phyloP scores from a whole-genome alignment of 1,140 invertebrate genomes.

The Cryptotermes secundus region DNA sequence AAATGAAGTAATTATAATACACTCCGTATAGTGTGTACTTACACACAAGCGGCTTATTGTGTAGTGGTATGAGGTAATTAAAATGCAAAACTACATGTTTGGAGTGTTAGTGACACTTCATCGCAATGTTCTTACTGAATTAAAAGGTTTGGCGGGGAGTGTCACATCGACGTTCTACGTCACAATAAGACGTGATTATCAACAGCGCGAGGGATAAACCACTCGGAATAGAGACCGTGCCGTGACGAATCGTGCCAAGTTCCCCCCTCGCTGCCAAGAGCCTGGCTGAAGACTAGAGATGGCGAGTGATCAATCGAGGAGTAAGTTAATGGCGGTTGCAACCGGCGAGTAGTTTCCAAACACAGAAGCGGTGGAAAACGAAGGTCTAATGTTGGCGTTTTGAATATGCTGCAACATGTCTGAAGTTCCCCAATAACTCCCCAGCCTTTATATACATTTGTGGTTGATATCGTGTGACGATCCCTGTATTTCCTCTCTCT shows the following conservation, averaged over 20 bases:
- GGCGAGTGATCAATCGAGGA: slow-evolving; percentile 21
- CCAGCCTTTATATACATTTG: slow-evolving; percentile 7
- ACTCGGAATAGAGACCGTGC: slow-evolving; percentile 14
- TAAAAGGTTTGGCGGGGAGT: slow-evolving; percentile 27
- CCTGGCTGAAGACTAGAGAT: neutral
- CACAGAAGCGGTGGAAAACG: slow-evolving; percentile 26
- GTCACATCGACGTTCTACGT: slow-evolving; percentile 35
- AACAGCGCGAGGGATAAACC: slow-evolving; percentile 22
- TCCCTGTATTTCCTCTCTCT: slow-evolving; percentile 18
- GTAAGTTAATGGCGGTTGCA: neutral
- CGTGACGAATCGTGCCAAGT: slow-evolving; percentile 24
- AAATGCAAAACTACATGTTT: slow-evolving; percentile 13
- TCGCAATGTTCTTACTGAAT: slow-evolving; percentile 16
- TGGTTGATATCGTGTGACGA: slow-evolving; percentile 27
- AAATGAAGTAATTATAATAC: neutral
- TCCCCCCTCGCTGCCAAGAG: neutral
- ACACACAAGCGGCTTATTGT: neutral
- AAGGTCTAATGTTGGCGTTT: slow-evolving; percentile 36
- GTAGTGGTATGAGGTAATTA: neutral
- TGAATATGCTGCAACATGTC: slow-evolving; percentile 35
- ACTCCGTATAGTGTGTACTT: neutral
- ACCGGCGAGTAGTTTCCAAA: slow-evolving; percentile 25
- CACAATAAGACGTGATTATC: slow-evolving; percentile 38
- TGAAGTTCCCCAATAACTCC: slow-evolving; percentile 26
- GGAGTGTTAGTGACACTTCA: slow-evolving; percentile 3